These are phyloP conservation scores for Vanacampus margaritifer DNA, from an alignment of 2,113 vertebrate genomes.

Conservation along the genomic window DNA sequence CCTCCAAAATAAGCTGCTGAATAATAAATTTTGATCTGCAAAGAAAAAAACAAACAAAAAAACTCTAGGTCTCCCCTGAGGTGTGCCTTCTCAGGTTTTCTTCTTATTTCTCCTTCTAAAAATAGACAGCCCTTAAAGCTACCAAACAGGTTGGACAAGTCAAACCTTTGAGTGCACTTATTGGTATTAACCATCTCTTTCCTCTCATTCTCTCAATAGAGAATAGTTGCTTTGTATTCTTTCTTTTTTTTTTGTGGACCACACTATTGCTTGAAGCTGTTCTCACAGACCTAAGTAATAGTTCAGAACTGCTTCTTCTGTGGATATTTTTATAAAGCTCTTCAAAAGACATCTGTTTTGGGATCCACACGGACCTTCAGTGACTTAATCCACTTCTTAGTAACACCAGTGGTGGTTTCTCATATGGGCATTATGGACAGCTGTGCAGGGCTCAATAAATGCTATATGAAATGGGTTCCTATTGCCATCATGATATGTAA, in stretches of 20 bases:
- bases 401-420: no score
- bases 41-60: neutral
- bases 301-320: no score
- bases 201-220: slow-evolving; percentile 17
- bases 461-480: no score
- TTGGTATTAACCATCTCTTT: slow-evolving; percentile 48
- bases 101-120: slow-evolving; percentile 37
- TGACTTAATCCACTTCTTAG: no score
- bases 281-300: neutral
- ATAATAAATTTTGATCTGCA: neutral
- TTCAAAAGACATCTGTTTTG: no score
- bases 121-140: slow-evolving; percentile 50
- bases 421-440: no score
- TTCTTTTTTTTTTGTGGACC: slow-evolving; percentile 11
- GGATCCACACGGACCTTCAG: no score
- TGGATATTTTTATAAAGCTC: no score
- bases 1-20: slow-evolving; percentile 1
- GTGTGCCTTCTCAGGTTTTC: slow-evolving; percentile 28
- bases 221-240: neutral
- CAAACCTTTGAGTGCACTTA: slow-evolving; percentile 35
- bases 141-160: slow-evolving; percentile 44
- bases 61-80: neutral
- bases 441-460: no score
- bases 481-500: no score
- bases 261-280: neutral